phyloP scores from a whole-genome alignment of 2,888 invertebrate genomes.

The Phlogophora meticulosa region DNA sequence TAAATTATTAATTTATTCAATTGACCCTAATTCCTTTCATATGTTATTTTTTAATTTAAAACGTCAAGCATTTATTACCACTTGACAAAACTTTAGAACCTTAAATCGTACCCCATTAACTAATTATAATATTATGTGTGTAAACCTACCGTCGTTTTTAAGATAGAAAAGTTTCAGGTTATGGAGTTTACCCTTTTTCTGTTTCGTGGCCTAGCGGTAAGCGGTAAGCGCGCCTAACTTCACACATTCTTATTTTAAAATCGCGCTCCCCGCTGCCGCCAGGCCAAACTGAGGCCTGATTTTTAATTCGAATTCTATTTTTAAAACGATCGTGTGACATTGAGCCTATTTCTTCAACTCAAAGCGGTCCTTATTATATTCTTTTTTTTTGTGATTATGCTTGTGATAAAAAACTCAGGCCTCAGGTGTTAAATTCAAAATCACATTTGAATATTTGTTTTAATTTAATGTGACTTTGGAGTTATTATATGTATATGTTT shows the following conservation, averaged over 20 bases:
- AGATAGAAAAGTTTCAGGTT: slow-evolving; percentile 31
- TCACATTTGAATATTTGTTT: slow-evolving; percentile 88
- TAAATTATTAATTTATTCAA: slow-evolving; percentile 48
- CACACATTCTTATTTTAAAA: slow-evolving; percentile 56
- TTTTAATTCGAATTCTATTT: slow-evolving; percentile 69
- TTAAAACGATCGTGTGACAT: slow-evolving; percentile 68
- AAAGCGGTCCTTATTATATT: slow-evolving; percentile 68
- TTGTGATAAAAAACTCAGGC: slow-evolving; percentile 77
- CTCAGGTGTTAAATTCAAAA: slow-evolving; percentile 74
- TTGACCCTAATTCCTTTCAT: slow-evolving; percentile 53
- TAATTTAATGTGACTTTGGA: slow-evolving; percentile 84
- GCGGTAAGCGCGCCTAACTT: slow-evolving; percentile 43
- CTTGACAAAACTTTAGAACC: slow-evolving; percentile 33
- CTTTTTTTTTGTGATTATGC: slow-evolving; percentile 65
- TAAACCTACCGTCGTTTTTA: slow-evolving; percentile 25
- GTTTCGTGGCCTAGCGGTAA: slow-evolving; percentile 22
- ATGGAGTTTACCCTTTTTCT: slow-evolving; percentile 50
- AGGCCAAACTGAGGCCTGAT: slow-evolving; percentile 70
- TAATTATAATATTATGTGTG: slow-evolving; percentile 18
- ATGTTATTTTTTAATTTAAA: slow-evolving; percentile 25
- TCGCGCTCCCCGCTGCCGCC: slow-evolving; percentile 44
- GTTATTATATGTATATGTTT: slow-evolving; percentile 49
- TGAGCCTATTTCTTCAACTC: slow-evolving; percentile 53
- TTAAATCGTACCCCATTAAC: slow-evolving; percentile 7
- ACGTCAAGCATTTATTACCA: slow-evolving; percentile 42